These are phyloP conservation scores for Myripristis jacobus DNA, from an alignment of 2,797 vertebrate genomes.

Conservation along the genomic window DNA sequence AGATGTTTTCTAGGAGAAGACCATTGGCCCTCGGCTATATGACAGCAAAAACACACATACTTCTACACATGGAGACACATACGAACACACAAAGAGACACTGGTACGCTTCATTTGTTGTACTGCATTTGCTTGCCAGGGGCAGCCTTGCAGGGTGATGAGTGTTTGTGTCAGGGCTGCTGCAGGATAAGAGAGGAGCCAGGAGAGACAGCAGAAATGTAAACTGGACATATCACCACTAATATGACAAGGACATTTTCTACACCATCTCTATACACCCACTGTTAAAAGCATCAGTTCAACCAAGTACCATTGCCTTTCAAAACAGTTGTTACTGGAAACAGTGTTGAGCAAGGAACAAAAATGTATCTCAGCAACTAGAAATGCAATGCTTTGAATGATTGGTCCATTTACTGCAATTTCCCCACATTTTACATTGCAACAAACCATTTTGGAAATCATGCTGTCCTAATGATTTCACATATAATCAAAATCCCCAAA, in stretches of 20 bases:
- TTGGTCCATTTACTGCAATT: too few relatives aligned
- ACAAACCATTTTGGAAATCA: too few relatives aligned
- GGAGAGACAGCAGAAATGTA: neutral
- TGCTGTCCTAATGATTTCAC: too few relatives aligned
- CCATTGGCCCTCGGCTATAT: neutral
- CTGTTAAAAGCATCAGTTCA: neutral
- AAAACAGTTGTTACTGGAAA: neutral
- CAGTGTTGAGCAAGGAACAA: neutral
- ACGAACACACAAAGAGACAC: neutral
- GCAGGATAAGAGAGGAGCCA: slow-evolving; percentile 29
- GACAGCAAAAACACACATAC: neutral
- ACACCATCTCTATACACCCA: neutral
- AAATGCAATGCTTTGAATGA: too few relatives aligned
- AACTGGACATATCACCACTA: slow-evolving; percentile 8
- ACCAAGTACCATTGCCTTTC: neutral
- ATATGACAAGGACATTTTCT: neutral
- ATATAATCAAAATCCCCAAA: too few relatives aligned
- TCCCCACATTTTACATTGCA: too few relatives aligned
- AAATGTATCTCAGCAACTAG: too few relatives aligned
- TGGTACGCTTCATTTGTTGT: neutral
- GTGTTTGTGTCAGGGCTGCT: slow-evolving; percentile 43
- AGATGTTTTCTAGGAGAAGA: slow-evolving; percentile 5
- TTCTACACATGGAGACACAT: neutral
- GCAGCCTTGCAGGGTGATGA: slow-evolving; percentile 29
- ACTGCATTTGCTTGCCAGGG: slow-evolving; percentile 9